These are phyloP conservation scores for Phrixothrix hirtus DNA, from an alignment of 2,888 invertebrate genomes.

Conservation along the genomic window DNA sequence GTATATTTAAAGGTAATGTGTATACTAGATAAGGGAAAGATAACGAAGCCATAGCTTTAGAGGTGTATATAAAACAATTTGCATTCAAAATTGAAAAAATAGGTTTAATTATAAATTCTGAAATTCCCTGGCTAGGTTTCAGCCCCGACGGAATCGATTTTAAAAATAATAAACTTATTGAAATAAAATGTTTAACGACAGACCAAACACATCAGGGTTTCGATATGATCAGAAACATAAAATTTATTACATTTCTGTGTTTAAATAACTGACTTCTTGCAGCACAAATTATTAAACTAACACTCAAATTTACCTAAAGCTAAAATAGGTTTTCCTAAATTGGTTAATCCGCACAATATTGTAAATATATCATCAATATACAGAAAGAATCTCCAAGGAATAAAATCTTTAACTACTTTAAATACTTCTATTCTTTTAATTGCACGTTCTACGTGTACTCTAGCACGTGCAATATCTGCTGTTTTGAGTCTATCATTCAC, in stretches of 20 bases:
- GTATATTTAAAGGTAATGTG: no score
- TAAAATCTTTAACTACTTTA: neutral
- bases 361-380: slow-evolving; percentile 5
- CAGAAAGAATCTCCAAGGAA: slow-evolving; percentile 2
- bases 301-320: slow-evolving; percentile 1
- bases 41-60: no score
- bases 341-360: slow-evolving; percentile 6
- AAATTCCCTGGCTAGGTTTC: neutral
- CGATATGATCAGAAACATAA: neutral
- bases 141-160: slow-evolving; percentile 5
- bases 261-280: no score
- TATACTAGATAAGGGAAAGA: no score
- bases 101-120: neutral
- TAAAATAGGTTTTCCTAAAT: slow-evolving; percentile 9
- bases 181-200: slow-evolving; percentile 4
- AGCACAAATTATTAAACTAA: no score
- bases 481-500: neutral
- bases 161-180: slow-evolving; percentile 1
- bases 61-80: no score
- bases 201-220: no score
- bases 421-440: slow-evolving; percentile 9
- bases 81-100: neutral
- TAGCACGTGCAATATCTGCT: slow-evolving; percentile 1
- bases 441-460: slow-evolving; percentile 8
- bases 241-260: neutral